Evolutionary conservation across 2,797 vertebrate genomes (phyloP).

Genomic region (Enteromius fasciolatus): DNA sequence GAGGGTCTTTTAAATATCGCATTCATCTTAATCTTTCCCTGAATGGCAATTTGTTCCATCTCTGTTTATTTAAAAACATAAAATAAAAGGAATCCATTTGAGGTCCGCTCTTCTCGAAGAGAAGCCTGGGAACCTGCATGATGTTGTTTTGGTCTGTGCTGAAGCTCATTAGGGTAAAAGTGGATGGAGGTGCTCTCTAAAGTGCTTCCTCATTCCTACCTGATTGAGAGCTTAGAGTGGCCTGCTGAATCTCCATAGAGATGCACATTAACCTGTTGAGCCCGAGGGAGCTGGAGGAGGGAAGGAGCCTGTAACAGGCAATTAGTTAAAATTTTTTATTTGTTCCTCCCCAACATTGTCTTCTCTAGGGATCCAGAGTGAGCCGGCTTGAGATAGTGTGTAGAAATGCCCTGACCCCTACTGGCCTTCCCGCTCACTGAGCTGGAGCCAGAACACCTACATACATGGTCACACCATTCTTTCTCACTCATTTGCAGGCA

Average conservation of each 20-base stretch:
- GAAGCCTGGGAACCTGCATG: conserved; percentile 40
- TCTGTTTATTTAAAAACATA: conserved; percentile 19
- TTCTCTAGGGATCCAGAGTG: conserved; percentile 36
- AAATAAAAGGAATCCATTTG: conserved; percentile 27
- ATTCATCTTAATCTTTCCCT: conserved; percentile 14
- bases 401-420: conserved; percentile 60
- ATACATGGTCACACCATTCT: conserved; percentile 8
- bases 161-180: conserved; percentile 59
- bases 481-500: conserved; percentile 19
- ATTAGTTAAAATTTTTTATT: conserved; percentile 61
- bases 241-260: conserved; percentile 57
- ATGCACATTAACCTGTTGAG: conserved; percentile 59
- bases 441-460: conserved; percentile 4
- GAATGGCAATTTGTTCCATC: conserved; percentile 36
- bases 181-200: conserved; percentile 52
- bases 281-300: conserved; percentile 31
- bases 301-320: conserved; percentile 59
- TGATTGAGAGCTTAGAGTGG: conserved; percentile 29
- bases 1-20: conserved; percentile 4
- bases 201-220: conserved; percentile 49
- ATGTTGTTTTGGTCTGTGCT: conserved; percentile 48
- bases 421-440: conserved; percentile 46
- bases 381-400: conserved; percentile 55
- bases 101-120: conserved; percentile 12
- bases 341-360: conserved; percentile 48